Conservation (phyloP, 1,140 invertebrate species). For the Hyposmocoma kahamanoa region DNA sequence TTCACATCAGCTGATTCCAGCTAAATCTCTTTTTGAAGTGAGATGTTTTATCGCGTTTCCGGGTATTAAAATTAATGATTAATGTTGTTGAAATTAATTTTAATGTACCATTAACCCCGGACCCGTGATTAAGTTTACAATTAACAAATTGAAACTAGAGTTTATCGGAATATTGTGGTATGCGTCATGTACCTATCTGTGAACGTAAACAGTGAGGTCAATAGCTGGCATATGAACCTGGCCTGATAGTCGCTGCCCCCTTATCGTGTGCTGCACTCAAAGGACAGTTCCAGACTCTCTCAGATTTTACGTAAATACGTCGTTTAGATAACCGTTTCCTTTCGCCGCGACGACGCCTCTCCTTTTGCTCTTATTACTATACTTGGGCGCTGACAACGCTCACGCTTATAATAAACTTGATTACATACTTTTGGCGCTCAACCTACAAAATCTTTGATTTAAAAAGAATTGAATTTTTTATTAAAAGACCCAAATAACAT, state of each 20-base stretch:
- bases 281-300: constrained; percentile 43
- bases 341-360: constrained; percentile 36
- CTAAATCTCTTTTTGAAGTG: background rate
- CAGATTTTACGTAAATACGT: constrained; percentile 67
- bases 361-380: constrained; percentile 51
- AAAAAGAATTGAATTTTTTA: too few species aligned
- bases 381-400: constrained; percentile 17
- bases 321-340: constrained; percentile 69
- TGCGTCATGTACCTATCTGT: constrained; percentile 26
- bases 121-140: constrained; percentile 25
- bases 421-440: background rate
- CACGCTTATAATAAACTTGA: constrained; percentile 5
- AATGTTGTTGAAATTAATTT: constrained; percentile 31
- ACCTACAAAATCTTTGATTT: background rate
- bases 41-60: background rate
- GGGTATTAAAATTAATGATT: background rate
- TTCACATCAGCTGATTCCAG: constrained; percentile 14
- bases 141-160: constrained; percentile 48
- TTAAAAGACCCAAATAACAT: too few species aligned
- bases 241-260: constrained; percentile 37
- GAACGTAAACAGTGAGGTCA: constrained; percentile 59
- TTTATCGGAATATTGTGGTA: constrained; percentile 45
- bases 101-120: constrained; percentile 25
- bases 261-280: constrained; percentile 51
- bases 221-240: constrained; percentile 64